phyloP scores from a whole-genome alignment of 2,113 vertebrate species.

The Dasyornis broadbenti region DNA sequence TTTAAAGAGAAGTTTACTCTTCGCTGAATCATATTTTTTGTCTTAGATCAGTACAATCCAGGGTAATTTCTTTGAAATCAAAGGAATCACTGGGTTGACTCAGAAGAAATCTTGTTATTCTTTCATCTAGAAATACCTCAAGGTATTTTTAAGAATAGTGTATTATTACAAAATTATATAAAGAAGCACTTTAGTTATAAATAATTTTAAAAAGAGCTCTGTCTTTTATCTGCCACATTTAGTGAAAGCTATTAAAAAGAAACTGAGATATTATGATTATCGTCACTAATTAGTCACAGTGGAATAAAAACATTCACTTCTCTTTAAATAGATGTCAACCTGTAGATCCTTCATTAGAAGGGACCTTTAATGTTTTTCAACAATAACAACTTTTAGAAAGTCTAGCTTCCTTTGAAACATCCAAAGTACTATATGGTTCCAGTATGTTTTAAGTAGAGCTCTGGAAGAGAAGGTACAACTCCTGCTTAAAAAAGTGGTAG shows the following conservation, averaged over 20 bases:
- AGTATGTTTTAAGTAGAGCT: neutral
- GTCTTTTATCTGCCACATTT: constrained; percentile 41
- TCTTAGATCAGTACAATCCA: neutral
- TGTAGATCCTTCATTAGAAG: constrained; percentile 54
- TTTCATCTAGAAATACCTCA: neutral
- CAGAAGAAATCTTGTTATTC: neutral
- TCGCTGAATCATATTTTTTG: neutral
- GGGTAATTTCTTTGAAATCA: neutral
- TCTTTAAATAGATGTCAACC: constrained; percentile 55
- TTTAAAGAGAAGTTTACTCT: neutral
- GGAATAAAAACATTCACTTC: constrained; percentile 60
- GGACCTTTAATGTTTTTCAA: constrained; percentile 25
- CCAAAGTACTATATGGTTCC: neutral
- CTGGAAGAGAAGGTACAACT: neutral
- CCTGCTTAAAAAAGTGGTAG: neutral
- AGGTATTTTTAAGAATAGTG: constrained; percentile 7
- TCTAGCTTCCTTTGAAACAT: constrained; percentile 23
- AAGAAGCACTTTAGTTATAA: constrained; percentile 21
- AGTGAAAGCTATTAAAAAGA: constrained; percentile 55
- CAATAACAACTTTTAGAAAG: neutral
- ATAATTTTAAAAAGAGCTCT: neutral
- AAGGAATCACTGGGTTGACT: neutral
- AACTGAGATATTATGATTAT: constrained; percentile 50
- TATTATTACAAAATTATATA: constrained; percentile 28
- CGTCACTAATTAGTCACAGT: constrained; percentile 48